Conservation (phyloP, 2,113 vertebrate genomes). For the Petromus typicus region DNA sequence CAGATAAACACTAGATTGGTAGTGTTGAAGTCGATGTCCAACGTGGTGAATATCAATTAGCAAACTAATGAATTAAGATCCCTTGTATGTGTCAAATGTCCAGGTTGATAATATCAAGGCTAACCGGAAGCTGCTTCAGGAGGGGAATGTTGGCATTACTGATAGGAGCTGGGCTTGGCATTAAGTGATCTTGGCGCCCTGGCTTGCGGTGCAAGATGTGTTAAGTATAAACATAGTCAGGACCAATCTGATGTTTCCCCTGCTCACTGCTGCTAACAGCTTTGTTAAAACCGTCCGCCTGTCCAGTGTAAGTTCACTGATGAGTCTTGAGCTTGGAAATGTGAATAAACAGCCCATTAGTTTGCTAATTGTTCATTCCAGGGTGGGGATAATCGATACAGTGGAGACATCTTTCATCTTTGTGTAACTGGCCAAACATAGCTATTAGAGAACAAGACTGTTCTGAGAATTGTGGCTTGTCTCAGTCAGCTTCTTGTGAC, state of each 20-base stretch:
- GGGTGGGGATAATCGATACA: neutral
- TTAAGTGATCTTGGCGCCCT: constrained; percentile 31
- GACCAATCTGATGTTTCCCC: constrained; percentile 45
- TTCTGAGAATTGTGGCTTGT: neutral
- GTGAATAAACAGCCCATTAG: neutral
- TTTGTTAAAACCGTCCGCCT: constrained; percentile 8
- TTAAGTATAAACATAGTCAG: constrained; percentile 9
- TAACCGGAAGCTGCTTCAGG: neutral
- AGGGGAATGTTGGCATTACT: neutral
- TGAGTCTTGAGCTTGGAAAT: constrained; percentile 3
- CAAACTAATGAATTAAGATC: constrained; percentile 47
- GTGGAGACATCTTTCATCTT: neutral
- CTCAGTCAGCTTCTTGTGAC: neutral
- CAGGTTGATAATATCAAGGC: constrained; percentile 40
- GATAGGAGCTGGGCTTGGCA: neutral
- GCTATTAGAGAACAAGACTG: neutral
- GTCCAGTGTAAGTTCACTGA: constrained; percentile 39
- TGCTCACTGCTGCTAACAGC: constrained; percentile 1
- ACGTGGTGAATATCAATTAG: constrained; percentile 13
- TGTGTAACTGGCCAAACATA: neutral
- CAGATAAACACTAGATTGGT: constrained; percentile 19
- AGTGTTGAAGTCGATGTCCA: neutral
- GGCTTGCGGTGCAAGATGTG: neutral
- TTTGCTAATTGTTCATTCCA: neutral
- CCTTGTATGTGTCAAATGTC: constrained; percentile 11